Base-by-base conservation (phyloP, 2,888 invertebrate species). In the Harmothoe impar region DNA sequence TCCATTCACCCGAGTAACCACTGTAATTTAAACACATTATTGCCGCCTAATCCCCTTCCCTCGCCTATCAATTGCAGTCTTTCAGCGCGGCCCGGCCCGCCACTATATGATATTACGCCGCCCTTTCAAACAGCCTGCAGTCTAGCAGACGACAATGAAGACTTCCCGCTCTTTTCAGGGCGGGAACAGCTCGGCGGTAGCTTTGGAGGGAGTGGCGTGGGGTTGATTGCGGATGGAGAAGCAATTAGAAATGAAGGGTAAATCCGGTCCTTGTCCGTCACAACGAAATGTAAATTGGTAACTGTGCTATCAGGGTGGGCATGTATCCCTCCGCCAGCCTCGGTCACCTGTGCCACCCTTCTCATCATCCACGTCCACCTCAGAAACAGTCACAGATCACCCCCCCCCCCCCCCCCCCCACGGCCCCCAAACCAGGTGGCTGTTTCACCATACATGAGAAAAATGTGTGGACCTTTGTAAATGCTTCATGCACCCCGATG, bases 1-100 rank as follows among this genome's bases (percentile, higher is more conserved):
- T 15, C 72, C 25, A 72, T 72, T 72, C 72, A 72, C 7, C 15
- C 72, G 3, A 72, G 25, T 72, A 72, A 72, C 72, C 72, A 72
- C 72, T 72, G 72, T 72, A 72, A 72, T 72, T 72, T 72, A 72
- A 72, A 72, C 72, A 72, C 72, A 72, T 72, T 72, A 72, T 72
- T 72, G 29, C n/a, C 31, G 72, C 72, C 72, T 72, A 72, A 72
- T 72, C 72, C n/a, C 29, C n/a, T 72, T 72, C 29, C 72, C 25
- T 72, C 25, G 15, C 29, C 72, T 72, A 72, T 72, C 72, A 72
- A 72, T 72, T 72, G 72, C 72, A 72, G 72, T 72, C 72, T 72
- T 72, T 72, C 29, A 25, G 72, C 72, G 29, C 7, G 7, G 72
- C 29, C 29, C 29, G 29, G 62, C 20, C 29, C 72, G 72, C 62